Evolutionary conservation across 2,113 vertebrate genomes (phyloP).

Genomic region (Corvus hawaiiensis): DNA sequence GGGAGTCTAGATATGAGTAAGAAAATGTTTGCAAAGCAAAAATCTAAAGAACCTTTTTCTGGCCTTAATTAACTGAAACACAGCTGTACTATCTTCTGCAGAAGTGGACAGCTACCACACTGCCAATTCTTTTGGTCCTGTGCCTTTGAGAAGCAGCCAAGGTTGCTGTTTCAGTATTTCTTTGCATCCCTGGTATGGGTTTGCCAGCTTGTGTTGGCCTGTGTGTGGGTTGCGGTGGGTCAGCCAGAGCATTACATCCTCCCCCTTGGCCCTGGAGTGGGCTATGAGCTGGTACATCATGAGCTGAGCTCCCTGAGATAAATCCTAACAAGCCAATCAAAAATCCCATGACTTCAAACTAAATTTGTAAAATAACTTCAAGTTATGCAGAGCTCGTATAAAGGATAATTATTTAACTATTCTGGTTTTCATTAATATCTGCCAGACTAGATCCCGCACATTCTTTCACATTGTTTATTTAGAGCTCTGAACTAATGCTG

Average conservation of each 20-base stretch:
- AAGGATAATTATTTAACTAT: not conserved
- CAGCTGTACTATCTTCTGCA: not conserved
- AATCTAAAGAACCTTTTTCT: not conserved
- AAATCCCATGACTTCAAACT: not conserved
- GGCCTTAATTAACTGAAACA: not conserved
- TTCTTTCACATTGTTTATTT: not conserved
- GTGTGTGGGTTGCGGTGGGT: rapidly evolving
- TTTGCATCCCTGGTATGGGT: not conserved
- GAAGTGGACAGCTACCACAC: not conserved
- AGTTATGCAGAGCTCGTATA: not conserved
- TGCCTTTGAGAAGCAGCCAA: not conserved
- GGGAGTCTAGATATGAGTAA: not conserved
- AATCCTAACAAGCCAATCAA: not conserved
- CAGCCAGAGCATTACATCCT: not conserved
- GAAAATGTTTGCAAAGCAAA: not conserved
- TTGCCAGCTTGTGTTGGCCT: not conserved
- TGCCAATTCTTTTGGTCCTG: not conserved
- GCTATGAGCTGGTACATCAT: rapidly evolving
- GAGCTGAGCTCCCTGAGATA: not conserved
- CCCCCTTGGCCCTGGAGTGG: not conserved
- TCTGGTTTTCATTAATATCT: not conserved
- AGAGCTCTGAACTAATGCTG: not conserved
- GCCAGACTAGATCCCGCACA: not conserved
- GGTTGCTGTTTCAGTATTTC: not conserved
- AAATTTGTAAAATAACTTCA: not conserved